A percentile compares a stretch with the other conserved stretches of the same genome.
Conservation (phyloP, 2,797 vertebrate genomes). For the Meda fulgida region DNA sequence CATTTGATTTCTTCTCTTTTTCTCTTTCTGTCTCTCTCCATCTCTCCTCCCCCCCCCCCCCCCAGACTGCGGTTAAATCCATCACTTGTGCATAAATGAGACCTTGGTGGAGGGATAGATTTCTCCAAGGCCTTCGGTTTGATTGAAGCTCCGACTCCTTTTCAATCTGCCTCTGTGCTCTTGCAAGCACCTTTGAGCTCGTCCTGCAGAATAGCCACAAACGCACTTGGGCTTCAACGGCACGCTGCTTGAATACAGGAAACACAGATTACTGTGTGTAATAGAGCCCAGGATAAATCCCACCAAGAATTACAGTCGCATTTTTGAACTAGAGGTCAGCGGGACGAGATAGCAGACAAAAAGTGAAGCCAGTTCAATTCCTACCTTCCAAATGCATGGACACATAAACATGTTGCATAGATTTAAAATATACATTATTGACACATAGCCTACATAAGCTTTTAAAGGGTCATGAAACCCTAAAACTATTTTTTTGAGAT, state of each 20-base stretch:
- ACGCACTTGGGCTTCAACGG: constrained; percentile 76
- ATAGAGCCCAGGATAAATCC: constrained; percentile 82
- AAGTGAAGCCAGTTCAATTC: constrained; percentile 31
- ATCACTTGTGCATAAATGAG: constrained; percentile 72
- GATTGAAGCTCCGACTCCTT: constrained; percentile 77
- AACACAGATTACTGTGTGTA: constrained; percentile 79
- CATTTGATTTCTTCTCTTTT: constrained; percentile 58
- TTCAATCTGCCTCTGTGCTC: constrained; percentile 68
- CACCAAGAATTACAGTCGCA: constrained; percentile 76
- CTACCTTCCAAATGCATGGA: neutral
- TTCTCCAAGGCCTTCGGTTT: constrained; percentile 69
- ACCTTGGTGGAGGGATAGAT: constrained; percentile 70
- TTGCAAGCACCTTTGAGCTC: constrained; percentile 60
- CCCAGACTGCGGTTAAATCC: constrained; percentile 65
- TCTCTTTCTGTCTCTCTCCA: neutral
- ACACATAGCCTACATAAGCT: neutral
- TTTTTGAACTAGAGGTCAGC: constrained; percentile 71
- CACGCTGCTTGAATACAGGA: constrained; percentile 75
- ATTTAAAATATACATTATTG: constrained; percentile 1
- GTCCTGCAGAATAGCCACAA: constrained; percentile 44
- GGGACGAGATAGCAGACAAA: neutral
- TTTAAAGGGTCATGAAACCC: neutral
- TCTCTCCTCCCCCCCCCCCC: constrained; percentile 61
- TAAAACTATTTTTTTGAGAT: too few relatives aligned
- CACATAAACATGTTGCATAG: neutral